Evolutionary conservation across 37 sponge, comb jelly and placozoan genomes (phyloP), one percentile per base, ranked within the genome.

Genomic region (Diacarnus erythraeanus): DNA sequence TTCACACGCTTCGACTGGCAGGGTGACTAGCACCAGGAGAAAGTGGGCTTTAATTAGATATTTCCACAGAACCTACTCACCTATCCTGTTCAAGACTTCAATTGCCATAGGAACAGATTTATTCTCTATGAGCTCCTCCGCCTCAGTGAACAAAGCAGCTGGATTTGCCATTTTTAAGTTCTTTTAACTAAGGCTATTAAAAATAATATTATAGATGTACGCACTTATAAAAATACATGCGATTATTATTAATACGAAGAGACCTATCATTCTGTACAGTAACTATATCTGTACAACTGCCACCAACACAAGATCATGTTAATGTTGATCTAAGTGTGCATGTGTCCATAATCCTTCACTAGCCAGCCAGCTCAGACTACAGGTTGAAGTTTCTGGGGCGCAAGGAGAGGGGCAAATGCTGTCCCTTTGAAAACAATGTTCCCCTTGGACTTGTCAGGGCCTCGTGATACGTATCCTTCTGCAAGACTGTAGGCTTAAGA

Each of bases 401-500:
- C 54, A 47, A 66, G 68, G 41, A 72, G 72, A 10, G 87, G 87
- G 37, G 80, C 71, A 76, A 87, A 87, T 9, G 59, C 87, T 21
- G 77, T 65, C 23, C 81, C 81, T 26, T 76, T 38, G 42, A 87
- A 87, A 2, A 87, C 72, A 29, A 87, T 87, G 70, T 81, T 87
- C 2, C 61, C 87, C 27, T 87, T 87, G 2, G 87, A 57, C 56
- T 76, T 80, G 71, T 87, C 87, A 15, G 86, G 86, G 34, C 77
- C 60, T 40, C 9, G 59, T 33, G 74, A 72, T 30, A 84, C 36
- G 25, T 42, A 38, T 29, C 76, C 78, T 23, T 10, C 44, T 70
- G 69, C 18, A 1, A 31, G 6, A 59, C 82, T 82, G 64, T 9
- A 71, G 72, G 71, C 21, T 59, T 25, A 34, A 25, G 3, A 31